Conservation (phyloP, 2,888 invertebrate species). For the Tinea semifulvella region DNA sequence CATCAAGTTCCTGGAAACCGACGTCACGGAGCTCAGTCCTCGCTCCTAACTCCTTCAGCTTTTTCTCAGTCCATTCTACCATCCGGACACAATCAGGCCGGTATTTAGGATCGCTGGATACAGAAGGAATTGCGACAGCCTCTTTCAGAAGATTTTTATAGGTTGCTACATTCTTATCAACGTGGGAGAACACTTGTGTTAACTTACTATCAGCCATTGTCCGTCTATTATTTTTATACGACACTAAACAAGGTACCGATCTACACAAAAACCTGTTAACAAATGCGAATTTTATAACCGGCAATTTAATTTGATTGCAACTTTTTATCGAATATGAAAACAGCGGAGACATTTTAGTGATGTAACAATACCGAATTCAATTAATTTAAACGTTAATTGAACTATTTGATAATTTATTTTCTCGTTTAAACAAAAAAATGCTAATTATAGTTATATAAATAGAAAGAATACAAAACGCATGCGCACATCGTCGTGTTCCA, state of each 20-base stretch:
- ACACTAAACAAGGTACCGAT: constrained; percentile 26
- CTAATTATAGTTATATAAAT: no score
- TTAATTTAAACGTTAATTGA: no score
- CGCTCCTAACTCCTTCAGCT: constrained; percentile 75
- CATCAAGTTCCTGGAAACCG: constrained; percentile 80
- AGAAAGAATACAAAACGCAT: no score
- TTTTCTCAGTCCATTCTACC: constrained; percentile 83
- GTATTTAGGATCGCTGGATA: constrained; percentile 90
- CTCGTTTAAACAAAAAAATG: no score
- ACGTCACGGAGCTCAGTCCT: constrained; percentile 77
- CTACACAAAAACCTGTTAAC: background rate
- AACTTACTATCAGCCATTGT: constrained; percentile 48
- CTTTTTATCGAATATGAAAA: background rate
- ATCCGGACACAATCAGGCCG: constrained; percentile 84
- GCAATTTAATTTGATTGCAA: constrained; percentile 3
- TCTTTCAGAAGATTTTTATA: constrained; percentile 84
- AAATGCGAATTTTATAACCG: constrained; percentile 7
- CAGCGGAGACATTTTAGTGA: constrained; percentile 9
- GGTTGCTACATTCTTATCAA: constrained; percentile 78
- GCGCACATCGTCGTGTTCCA: no score
- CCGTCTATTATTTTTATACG: constrained; percentile 27
- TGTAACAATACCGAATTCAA: no score
- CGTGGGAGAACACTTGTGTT: constrained; percentile 69
- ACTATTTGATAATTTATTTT: no score
- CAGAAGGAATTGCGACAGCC: constrained; percentile 92